These are phyloP conservation scores for Clitarchus hookeri DNA, from an alignment of 2,888 invertebrate species.

Conservation along the genomic window DNA sequence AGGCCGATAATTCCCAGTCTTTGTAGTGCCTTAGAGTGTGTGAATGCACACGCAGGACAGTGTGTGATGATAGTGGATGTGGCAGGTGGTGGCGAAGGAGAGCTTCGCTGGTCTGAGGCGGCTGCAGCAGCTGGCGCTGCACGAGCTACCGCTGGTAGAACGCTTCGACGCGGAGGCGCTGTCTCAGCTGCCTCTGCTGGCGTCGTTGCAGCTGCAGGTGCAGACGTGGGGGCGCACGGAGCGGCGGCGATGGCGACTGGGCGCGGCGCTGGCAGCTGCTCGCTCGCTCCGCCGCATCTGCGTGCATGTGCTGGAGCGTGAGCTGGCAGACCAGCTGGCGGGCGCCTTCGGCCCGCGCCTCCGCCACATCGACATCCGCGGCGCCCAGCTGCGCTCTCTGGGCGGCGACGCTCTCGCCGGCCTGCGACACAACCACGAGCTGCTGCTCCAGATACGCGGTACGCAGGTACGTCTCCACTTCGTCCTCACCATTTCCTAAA, in stretches of 20 bases:
- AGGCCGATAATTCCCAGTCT: too few species aligned
- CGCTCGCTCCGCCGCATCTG: conserved; percentile 75
- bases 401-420: conserved; percentile 78
- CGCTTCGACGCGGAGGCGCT: conserved; percentile 77
- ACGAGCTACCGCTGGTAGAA: conserved; percentile 72
- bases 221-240: conserved; percentile 78
- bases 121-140: conserved; percentile 74
- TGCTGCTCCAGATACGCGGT: conserved; percentile 75
- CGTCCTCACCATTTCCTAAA: too few species aligned
- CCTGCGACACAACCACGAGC: conserved; percentile 73
- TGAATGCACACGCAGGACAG: too few species aligned
- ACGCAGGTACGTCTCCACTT: conserved; percentile 65
- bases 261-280: conserved; percentile 67
- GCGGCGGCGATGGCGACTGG: conserved; percentile 52
- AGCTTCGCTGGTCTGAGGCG: conserved; percentile 72
- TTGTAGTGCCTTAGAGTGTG: too few species aligned
- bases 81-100: conserved; percentile 69
- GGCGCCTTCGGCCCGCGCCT: conserved; percentile 79
- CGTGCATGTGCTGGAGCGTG: conserved; percentile 74
- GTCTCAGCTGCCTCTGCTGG: conserved; percentile 71
- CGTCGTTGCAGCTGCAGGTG: conserved; percentile 69
- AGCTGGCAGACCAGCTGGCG: conserved; percentile 74
- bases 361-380: conserved; percentile 79
- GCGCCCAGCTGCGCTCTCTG: conserved; percentile 71
- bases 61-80: not conserved